These are phyloP conservation scores for Donacobius atricapilla DNA, from an alignment of 2,113 vertebrate species.

Conservation along the genomic window DNA sequence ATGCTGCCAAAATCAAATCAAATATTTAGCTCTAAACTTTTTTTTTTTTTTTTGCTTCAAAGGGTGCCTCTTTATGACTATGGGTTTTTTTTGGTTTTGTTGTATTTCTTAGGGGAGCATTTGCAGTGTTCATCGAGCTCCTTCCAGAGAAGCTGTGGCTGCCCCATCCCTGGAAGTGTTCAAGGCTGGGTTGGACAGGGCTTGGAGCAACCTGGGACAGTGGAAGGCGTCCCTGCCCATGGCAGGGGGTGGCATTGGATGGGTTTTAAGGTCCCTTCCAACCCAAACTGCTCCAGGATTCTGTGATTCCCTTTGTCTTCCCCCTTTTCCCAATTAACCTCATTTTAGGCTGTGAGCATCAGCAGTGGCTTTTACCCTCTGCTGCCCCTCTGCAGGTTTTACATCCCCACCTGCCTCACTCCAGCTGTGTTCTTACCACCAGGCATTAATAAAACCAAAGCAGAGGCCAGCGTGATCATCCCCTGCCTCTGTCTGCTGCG, in stretches of 20 bases:
- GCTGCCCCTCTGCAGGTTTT: not conserved
- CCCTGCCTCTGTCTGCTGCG: not conserved
- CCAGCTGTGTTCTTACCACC: fast-evolving
- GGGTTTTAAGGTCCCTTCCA: not conserved
- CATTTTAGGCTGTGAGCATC: not conserved
- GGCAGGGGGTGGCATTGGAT: not conserved
- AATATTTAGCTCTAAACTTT: not conserved
- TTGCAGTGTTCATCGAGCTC: not conserved
- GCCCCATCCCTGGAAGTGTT: not conserved
- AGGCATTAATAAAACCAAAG: not conserved
- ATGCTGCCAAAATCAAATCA: not conserved
- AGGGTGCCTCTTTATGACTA: not conserved
- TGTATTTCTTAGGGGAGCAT: not conserved
- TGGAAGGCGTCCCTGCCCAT: not conserved
- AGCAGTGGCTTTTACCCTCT: not conserved
- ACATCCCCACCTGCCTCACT: not conserved
- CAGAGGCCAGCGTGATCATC: not conserved
- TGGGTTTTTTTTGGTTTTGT: not conserved
- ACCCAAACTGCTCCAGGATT: not conserved
- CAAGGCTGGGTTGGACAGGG: not conserved
- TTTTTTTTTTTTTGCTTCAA: not conserved
- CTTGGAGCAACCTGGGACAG: not conserved
- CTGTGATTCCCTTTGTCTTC: not conserved
- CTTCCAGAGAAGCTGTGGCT: not conserved
- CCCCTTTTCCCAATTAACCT: not conserved